Evolutionary conservation across 2,113 vertebrate genomes (phyloP).

Genomic region (Microcebus murinus): DNA sequence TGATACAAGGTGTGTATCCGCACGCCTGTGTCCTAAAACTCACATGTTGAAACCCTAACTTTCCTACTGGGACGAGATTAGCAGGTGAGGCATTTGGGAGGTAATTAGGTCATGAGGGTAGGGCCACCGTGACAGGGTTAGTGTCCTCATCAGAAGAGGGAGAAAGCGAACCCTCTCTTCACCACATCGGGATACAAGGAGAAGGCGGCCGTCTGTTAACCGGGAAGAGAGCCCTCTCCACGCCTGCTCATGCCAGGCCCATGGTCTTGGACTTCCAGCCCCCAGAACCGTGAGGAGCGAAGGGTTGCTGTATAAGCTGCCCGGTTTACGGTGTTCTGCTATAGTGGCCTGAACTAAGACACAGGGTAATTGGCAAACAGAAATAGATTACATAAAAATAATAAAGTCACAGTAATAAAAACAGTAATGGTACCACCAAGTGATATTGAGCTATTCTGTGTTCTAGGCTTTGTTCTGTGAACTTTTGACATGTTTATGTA

Average conservation of each 20-base stretch:
- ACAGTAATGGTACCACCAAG: background rate
- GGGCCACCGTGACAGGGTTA: no score
- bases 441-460: background rate
- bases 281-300: background rate
- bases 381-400: background rate
- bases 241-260: no score
- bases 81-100: background rate
- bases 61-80: background rate
- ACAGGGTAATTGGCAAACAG: background rate
- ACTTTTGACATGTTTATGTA: background rate
- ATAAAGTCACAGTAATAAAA: background rate
- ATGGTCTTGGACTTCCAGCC: background rate
- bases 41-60: background rate
- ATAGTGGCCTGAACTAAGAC: background rate
- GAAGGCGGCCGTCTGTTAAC: background rate
- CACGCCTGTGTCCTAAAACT: background rate
- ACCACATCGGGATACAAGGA: fast-evolving
- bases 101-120: background rate
- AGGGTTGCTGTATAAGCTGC: background rate
- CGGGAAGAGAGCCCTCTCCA: background rate
- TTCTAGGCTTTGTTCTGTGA: background rate
- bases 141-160: background rate
- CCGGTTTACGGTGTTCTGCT: background rate
- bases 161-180: background rate
- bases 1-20: background rate